Evolutionary conservation across 2,113 vertebrate species (phyloP), one percentile per base, ranked within the genome.

Genomic region (Psilopsiagon aymara): DNA sequence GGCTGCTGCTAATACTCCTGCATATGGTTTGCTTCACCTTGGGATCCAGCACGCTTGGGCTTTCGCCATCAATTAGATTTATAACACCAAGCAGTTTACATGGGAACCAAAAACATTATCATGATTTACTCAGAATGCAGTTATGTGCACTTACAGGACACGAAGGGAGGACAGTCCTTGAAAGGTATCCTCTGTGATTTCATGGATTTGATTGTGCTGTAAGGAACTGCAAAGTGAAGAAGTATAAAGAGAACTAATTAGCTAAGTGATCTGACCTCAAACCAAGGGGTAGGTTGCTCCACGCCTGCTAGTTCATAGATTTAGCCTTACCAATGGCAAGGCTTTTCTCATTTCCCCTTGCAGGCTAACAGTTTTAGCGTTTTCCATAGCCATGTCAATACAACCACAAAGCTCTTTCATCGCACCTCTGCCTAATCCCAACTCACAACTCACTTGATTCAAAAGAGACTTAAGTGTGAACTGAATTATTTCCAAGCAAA

Each of bases 121-220:
- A 62, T 44, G 39, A 64, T 95, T 69, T 19, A 70, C 31, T 82
- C 52, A 52, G 51, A n/a, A 77, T 13, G 41, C n/a, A 76, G 39
- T 25, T 41, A 51, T 5, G 67, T 11, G 78, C 90, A 99, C 99
- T 99, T 97, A 99, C 99, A 99, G 98, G 76, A 99, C 96, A 92
- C 98, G 98, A 55, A 99, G 98, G 83, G 98, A 98, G 24, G 97
- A 97, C 25, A 99, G 98, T 90, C 98, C 98, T 93, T 98, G 98
- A 87, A 99, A 99, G 70, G 98, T 99, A 82, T 98, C 98, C 86
- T 98, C 98, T 53, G 98, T 97, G 69, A 99, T 98, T 97, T 98
- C 98, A 69, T 97, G 96, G 92, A 99, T 99, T 44, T 97, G 98
- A 97, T 99, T 99, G 95, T 99, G 99, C 63, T 99, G 99, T 80